These are phyloP conservation scores for Euthynnus affinis DNA, from an alignment of 2,797 vertebrate species.

Conservation along the genomic window DNA sequence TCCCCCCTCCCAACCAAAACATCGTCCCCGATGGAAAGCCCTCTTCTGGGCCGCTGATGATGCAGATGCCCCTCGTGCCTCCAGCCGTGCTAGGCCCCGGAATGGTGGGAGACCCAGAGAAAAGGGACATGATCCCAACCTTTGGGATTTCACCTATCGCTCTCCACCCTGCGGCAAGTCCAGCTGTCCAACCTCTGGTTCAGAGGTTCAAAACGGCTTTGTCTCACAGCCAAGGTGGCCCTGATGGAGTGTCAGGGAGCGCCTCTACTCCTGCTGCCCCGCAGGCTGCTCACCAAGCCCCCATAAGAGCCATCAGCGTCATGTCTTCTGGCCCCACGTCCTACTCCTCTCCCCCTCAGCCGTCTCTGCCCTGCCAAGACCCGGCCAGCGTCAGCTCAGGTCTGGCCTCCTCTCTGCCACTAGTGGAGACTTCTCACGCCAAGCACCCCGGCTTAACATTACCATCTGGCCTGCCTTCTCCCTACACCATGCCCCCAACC, in stretches of 20 bases:
- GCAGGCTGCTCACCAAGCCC: slow-evolving; percentile 78
- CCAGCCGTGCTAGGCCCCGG: slow-evolving; percentile 77
- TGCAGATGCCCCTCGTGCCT: slow-evolving; percentile 81
- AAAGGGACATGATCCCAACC: slow-evolving; percentile 87
- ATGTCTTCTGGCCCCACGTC: slow-evolving; percentile 85
- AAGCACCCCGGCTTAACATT: slow-evolving; percentile 68
- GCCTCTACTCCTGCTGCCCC: background rate
- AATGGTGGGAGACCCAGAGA: slow-evolving; percentile 79
- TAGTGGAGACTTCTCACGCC: slow-evolving; percentile 76
- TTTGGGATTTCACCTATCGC: slow-evolving; percentile 84
- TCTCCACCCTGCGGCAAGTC: slow-evolving; percentile 73
- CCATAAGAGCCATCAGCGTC: slow-evolving; percentile 81
- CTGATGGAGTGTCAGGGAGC: slow-evolving; percentile 75
- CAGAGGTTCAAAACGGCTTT: slow-evolving; percentile 89
- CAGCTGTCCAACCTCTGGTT: slow-evolving; percentile 87
- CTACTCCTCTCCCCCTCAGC: slow-evolving; percentile 78
- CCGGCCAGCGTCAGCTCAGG: slow-evolving; percentile 71
- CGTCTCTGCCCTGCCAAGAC: slow-evolving; percentile 77
- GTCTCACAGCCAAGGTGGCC: slow-evolving; percentile 63
- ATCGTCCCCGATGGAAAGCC: slow-evolving; percentile 86
- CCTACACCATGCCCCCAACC: slow-evolving; percentile 68
- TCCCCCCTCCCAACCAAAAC: slow-evolving; percentile 61
- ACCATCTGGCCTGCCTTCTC: slow-evolving; percentile 70
- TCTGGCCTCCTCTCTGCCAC: slow-evolving; percentile 87
- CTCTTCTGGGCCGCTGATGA: slow-evolving; percentile 81